These are phyloP conservation scores for Drosophila kanekoi DNA, from an alignment of 2,888 invertebrate species.

Conservation along the genomic window DNA sequence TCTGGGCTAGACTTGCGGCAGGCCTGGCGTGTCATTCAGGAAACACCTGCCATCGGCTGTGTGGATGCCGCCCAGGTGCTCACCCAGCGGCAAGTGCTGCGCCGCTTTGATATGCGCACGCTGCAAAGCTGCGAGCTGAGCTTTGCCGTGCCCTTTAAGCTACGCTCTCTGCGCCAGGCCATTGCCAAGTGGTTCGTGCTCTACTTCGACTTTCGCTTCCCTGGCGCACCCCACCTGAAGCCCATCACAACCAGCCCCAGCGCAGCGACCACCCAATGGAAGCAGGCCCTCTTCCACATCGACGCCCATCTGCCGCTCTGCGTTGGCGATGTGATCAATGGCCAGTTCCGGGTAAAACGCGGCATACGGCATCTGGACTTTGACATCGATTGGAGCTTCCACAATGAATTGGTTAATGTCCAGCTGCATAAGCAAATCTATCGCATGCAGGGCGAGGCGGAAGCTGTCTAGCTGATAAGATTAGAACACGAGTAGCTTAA, in stretches of 20 bases:
- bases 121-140: conserved; percentile 32
- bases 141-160: conserved; percentile 39
- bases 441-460: conserved; percentile 43
- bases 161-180: conserved; percentile 27
- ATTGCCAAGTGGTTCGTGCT: conserved; percentile 46
- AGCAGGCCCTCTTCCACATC: conserved; percentile 50
- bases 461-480: background rate
- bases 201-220: conserved; percentile 51
- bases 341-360: conserved; percentile 35
- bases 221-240: background rate
- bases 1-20: conserved; percentile 37
- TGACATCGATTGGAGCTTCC: conserved; percentile 49
- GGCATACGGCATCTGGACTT: conserved; percentile 38
- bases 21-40: conserved; percentile 14
- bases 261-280: conserved; percentile 44
- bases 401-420: conserved; percentile 30
- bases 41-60: conserved; percentile 20
- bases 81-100: conserved; percentile 30
- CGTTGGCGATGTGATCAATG: conserved; percentile 17
- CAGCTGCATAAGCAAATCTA: conserved; percentile 44
- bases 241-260: conserved; percentile 35
- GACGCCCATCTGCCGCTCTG: conserved; percentile 45
- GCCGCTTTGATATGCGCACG: conserved; percentile 35
- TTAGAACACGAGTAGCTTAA: background rate
- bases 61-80: conserved; percentile 22